Conservation (phyloP, 2,888 invertebrate genomes). For the Sabatieria punctata region DNA sequence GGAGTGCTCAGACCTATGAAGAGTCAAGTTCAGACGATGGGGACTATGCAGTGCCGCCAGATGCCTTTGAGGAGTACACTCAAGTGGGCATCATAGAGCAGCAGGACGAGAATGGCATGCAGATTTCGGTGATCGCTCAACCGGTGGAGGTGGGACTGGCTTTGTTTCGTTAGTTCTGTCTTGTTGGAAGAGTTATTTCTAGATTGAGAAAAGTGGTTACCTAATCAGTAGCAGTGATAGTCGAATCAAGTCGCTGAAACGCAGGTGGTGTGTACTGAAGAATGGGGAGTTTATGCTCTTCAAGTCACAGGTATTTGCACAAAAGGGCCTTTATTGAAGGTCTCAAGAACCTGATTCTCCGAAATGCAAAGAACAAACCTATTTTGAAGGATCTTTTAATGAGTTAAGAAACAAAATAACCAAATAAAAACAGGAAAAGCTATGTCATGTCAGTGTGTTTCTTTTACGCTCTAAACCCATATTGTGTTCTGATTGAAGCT, state of each 20-base stretch:
- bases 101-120: slow-evolving; percentile 36
- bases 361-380: no score
- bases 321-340: no score
- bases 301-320: slow-evolving; percentile 73
- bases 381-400: no score
- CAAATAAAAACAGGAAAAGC: no score
- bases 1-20: neutral
- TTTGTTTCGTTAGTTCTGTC: neutral
- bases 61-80: slow-evolving; percentile 64
- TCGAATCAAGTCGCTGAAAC: slow-evolving; percentile 86
- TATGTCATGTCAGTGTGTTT: no score
- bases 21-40: slow-evolving; percentile 36
- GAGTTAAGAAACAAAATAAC: no score
- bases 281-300: slow-evolving; percentile 82
- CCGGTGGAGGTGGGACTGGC: neutral
- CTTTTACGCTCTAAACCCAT: no score
- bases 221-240: slow-evolving; percentile 68
- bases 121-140: neutral
- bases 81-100: slow-evolving; percentile 8
- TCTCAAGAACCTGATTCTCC: no score
- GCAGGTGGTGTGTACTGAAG: slow-evolving; percentile 84
- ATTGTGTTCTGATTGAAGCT: no score
- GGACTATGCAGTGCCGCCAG: slow-evolving; percentile 89
- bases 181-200: slow-evolving; percentile 7
- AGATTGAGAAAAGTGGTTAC: slow-evolving; percentile 63